A percentile compares a stretch with the other conserved stretches of the same genome.
Evolutionary conservation across 2,797 vertebrate genomes (phyloP).

Genomic region (Sebastes minor): DNA sequence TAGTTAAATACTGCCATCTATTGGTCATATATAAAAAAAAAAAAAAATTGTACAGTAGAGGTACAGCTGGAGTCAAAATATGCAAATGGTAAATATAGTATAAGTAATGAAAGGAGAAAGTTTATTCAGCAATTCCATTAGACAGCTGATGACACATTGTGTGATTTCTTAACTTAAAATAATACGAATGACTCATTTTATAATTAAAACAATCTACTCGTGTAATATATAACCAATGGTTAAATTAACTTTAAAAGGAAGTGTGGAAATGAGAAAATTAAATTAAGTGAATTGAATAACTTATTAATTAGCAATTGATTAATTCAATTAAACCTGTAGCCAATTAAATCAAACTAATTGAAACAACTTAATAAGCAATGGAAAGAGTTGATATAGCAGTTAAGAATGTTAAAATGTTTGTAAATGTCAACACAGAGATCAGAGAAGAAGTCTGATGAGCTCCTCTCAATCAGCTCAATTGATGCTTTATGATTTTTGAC

Average conservation of each 20-base stretch:
- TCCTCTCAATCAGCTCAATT: not conserved
- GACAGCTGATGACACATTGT: not conserved
- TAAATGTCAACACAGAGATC: not conserved
- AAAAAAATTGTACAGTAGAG: not conserved
- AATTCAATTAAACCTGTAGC: not conserved
- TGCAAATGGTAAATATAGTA: not conserved
- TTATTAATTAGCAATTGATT: not conserved
- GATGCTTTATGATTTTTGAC: not conserved
- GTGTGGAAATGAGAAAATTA: not conserved
- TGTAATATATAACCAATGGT: not conserved
- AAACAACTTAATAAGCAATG: not conserved
- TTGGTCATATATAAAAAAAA: not conserved
- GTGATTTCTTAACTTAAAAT: not conserved
- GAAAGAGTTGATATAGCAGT: not conserved
- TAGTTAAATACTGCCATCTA: conserved; percentile 17
- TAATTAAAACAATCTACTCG: not conserved
- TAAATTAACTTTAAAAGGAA: not conserved
- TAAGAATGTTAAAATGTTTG: not conserved
- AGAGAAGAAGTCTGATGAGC: not conserved
- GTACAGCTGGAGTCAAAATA: not conserved
- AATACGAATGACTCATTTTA: no score
- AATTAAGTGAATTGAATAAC: not conserved
- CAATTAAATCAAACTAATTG: not conserved
- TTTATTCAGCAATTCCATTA: not conserved
- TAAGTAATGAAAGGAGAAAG: not conserved